These are phyloP conservation scores for Albula glossodonta DNA, from an alignment of 2,113 vertebrate genomes.

Conservation along the genomic window DNA sequence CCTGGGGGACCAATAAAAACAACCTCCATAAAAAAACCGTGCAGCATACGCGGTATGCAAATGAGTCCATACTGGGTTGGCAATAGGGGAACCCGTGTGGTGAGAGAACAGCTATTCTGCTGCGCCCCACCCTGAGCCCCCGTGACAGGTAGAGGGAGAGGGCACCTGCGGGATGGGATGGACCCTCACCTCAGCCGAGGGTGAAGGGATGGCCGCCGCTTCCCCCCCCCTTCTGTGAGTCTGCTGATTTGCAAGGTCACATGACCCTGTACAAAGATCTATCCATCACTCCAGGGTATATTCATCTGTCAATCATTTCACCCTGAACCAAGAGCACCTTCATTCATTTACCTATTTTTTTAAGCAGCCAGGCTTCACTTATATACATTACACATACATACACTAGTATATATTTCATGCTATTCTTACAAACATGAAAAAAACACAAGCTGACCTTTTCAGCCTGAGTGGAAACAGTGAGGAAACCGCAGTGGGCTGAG, in stretches of 20 bases:
- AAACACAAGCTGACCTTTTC: background rate
- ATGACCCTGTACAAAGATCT: background rate
- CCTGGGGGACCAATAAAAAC: slow-evolving; percentile 56
- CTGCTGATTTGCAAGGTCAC: background rate
- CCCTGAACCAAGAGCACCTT: background rate
- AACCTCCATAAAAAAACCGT: slow-evolving; percentile 62
- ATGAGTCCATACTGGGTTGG: slow-evolving; percentile 53
- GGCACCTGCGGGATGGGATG: slow-evolving; percentile 28
- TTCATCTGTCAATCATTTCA: background rate
- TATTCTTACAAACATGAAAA: background rate
- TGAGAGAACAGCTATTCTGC: slow-evolving; percentile 38
- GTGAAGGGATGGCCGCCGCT: slow-evolving; percentile 50
- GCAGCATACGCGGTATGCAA: slow-evolving; percentile 66
- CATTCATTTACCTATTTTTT: background rate
- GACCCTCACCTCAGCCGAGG: slow-evolving; percentile 48
- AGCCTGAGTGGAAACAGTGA: background rate
- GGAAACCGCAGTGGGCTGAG: background rate
- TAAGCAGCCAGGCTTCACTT: too few relatives aligned
- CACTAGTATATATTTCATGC: background rate
- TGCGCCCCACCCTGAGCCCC: slow-evolving; percentile 59
- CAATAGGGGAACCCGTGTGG: slow-evolving; percentile 47
- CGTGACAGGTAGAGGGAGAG: slow-evolving; percentile 56
- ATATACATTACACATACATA: too few relatives aligned
- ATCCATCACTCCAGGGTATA: background rate
- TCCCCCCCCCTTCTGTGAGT: slow-evolving; percentile 14